phyloP scores from a whole-genome alignment of 2,113 vertebrate species.

The Prolemur simus region DNA sequence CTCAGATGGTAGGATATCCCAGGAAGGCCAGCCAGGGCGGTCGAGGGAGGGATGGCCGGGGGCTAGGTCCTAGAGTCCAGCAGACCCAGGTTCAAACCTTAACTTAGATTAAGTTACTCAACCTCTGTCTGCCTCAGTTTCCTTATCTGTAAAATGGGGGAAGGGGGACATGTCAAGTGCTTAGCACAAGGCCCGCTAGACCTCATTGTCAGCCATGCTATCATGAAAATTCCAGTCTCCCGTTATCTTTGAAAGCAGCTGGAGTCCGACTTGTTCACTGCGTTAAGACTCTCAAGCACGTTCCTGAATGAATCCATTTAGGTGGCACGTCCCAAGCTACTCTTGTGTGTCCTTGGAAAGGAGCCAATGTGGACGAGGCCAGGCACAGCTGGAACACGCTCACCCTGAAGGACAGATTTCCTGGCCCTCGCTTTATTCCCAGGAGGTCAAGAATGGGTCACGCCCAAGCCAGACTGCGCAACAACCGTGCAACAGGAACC shows the following conservation, averaged over 20 bases:
- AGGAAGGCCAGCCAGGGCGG: not conserved
- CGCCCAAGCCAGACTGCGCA: not conserved
- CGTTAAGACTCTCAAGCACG: not conserved
- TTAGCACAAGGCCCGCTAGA: not conserved
- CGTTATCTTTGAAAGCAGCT: not conserved
- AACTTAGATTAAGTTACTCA: not conserved
- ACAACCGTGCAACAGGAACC: not conserved
- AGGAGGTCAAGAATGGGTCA: not conserved
- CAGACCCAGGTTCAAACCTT: not conserved
- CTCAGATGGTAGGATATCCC: not conserved
- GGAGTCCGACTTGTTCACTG: not conserved
- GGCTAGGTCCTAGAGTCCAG: not conserved
- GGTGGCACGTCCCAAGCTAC: not conserved
- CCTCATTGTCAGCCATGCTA: not conserved
- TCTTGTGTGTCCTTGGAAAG: not conserved
- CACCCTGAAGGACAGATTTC: not conserved
- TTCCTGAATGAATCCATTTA: not conserved
- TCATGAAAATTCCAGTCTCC: not conserved
- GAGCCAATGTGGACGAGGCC: not conserved
- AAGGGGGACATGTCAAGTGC: not conserved
- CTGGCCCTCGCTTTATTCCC: not conserved
- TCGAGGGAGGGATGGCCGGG: not conserved
- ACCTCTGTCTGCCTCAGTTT: not conserved
- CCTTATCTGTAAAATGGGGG: not conserved
- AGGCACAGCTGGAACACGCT: not conserved